These are phyloP conservation scores for Trachemys scripta DNA, from an alignment of 2,113 vertebrate genomes.

Conservation along the genomic window DNA sequence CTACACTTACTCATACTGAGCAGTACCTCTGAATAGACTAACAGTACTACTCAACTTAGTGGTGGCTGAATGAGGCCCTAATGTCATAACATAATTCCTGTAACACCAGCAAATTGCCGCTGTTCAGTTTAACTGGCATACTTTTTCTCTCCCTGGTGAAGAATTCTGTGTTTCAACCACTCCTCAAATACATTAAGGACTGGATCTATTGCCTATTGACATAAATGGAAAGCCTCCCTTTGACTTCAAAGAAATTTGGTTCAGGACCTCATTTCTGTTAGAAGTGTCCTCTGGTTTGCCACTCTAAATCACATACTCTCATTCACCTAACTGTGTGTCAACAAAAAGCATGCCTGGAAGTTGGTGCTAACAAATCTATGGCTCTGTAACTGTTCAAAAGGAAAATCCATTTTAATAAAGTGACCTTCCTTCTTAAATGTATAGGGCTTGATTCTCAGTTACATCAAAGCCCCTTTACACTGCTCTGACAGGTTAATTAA, in stretches of 20 bases:
- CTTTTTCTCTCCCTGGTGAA: not conserved
- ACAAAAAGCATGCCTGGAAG: not conserved
- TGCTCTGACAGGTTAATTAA: not conserved
- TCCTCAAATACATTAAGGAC: not conserved
- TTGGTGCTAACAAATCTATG: not conserved
- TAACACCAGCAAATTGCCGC: not conserved
- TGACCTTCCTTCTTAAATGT: not conserved
- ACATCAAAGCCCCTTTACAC: not conserved
- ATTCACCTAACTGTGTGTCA: not conserved
- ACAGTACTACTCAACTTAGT: not conserved
- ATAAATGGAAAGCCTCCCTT: not conserved
- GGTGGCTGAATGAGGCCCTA: not conserved
- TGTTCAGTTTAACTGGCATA: not conserved
- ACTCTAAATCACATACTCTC: not conserved
- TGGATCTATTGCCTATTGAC: not conserved
- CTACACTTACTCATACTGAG: not conserved
- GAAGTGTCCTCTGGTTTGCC: not conserved
- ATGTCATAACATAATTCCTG: not conserved
- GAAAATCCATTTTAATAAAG: not conserved
- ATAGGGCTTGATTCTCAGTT: not conserved
- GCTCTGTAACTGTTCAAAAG: not conserved
- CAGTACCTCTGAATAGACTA: not conserved
- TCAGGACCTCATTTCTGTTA: not conserved
- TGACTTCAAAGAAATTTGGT: not conserved
- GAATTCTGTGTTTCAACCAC: too few relatives aligned